Conservation (phyloP, 2,113 vertebrate species). For the Gymnogyps californianus region DNA sequence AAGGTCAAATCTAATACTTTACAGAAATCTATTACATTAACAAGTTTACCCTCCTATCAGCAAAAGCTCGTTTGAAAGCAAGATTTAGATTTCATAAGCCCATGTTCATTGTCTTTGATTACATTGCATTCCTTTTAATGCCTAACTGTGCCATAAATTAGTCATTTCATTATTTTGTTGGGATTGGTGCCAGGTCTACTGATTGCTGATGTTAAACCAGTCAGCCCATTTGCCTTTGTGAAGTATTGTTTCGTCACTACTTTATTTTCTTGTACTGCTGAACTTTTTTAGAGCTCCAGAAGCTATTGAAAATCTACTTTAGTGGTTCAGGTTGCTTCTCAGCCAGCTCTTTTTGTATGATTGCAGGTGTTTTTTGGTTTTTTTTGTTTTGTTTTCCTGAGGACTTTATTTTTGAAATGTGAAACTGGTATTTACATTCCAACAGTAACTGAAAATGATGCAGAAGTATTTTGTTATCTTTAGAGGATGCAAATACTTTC, state of each 20-base stretch:
- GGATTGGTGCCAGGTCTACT: not conserved
- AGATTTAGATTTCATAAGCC: not conserved
- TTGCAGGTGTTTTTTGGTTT: not conserved
- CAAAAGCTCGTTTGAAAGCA: conserved; percentile 14
- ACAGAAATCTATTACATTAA: not conserved
- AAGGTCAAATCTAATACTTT: not conserved
- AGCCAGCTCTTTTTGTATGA: not conserved
- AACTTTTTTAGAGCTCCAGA: not conserved
- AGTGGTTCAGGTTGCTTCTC: not conserved
- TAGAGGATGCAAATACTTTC: not conserved
- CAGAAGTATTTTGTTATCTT: not conserved
- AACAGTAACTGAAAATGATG: not conserved
- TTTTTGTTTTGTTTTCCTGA: not conserved
- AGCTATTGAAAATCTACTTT: not conserved
- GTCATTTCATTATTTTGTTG: conserved; percentile 7
- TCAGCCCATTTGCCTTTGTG: not conserved
- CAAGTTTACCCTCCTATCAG: not conserved
- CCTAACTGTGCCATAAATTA: conserved; percentile 1
- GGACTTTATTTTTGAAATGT: not conserved
- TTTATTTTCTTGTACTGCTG: not conserved
- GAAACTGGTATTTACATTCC: not conserved
- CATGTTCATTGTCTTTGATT: not conserved
- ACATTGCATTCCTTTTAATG: not conserved
- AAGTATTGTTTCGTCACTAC: not conserved
- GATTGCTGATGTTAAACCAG: not conserved